Evolutionary conservation across 2,888 invertebrate genomes (phyloP).

Genomic region (Eupithecia subfuscata): DNA sequence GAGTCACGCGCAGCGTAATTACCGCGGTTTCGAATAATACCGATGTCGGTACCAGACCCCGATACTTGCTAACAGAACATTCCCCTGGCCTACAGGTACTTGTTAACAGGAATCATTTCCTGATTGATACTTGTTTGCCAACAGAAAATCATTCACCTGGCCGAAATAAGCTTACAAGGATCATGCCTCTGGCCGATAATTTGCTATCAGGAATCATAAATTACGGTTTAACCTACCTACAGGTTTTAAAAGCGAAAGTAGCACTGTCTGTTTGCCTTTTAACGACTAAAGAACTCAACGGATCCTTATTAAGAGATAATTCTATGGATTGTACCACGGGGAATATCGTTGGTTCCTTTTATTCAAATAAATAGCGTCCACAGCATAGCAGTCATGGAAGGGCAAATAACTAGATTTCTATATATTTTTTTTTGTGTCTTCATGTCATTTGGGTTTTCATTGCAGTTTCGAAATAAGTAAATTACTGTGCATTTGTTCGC

Average conservation of each 20-base stretch:
- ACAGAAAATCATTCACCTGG: not conserved
- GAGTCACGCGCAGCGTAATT: slow-evolving; percentile 49
- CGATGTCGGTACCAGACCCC: slow-evolving; percentile 12
- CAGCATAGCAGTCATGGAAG: not conserved
- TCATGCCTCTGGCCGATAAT: not conserved
- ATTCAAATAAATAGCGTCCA: not conserved
- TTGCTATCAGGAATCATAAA: not conserved
- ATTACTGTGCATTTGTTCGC: no score
- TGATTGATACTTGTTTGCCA: not conserved
- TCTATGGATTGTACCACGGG: not conserved
- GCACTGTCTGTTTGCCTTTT: not conserved
- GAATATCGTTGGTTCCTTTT: not conserved
- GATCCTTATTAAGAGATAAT: not conserved
- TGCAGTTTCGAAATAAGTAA: no score
- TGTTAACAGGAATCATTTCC: not conserved
- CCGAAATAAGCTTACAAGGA: not conserved
- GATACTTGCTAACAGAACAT: not conserved
- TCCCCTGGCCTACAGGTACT: not conserved
- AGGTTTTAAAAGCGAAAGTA: not conserved
- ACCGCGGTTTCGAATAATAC: slow-evolving; percentile 38
- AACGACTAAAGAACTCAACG: not conserved
- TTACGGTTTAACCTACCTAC: not conserved
- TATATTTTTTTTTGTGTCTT: not conserved
- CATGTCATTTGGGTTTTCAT: no score
- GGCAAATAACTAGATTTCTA: not conserved